Evolutionary conservation across 1,140 invertebrate species (phyloP).

Genomic region (Ectropis grisescens): DNA sequence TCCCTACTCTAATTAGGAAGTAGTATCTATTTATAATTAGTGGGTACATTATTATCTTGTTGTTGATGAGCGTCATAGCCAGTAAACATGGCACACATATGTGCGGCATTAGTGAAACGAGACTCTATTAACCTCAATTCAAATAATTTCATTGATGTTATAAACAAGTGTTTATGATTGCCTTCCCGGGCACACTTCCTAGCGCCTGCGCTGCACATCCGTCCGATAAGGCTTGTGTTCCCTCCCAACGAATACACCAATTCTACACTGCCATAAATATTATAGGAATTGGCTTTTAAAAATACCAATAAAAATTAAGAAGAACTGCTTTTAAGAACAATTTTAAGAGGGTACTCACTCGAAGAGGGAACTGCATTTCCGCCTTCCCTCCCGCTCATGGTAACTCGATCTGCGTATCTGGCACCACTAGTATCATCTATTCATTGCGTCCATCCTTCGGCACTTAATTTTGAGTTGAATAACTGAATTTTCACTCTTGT

Average conservation of each 20-base stretch:
- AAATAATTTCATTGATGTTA: constrained; percentile 59
- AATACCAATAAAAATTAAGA: constrained; percentile 7
- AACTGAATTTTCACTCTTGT: constrained; percentile 20
- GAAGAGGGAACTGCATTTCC: constrained; percentile 68
- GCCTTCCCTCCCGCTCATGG: constrained; percentile 63
- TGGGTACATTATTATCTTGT: constrained; percentile 29
- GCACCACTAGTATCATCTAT: constrained; percentile 60
- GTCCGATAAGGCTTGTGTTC: constrained; percentile 36
- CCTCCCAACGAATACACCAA: constrained; percentile 14
- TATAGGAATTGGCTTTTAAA: too few relatives aligned
- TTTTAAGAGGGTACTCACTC: constrained; percentile 42
- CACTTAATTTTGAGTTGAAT: constrained; percentile 44
- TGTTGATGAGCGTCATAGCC: constrained; percentile 37
- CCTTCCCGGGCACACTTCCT: constrained; percentile 33
- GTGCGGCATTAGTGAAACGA: constrained; percentile 57
- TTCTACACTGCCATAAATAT: constrained; percentile 7
- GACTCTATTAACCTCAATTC: constrained; percentile 65
- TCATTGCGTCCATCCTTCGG: constrained; percentile 48
- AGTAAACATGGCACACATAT: constrained; percentile 60
- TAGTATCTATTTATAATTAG: constrained; percentile 1
- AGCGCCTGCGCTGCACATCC: constrained; percentile 39
- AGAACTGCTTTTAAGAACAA: constrained; percentile 10
- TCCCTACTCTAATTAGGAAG: constrained; percentile 24
- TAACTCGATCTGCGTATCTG: constrained; percentile 46
- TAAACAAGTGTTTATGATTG: constrained; percentile 54